Base-by-base conservation (phyloP, 1,140 invertebrate species). In the Drosophila neocordata region DNA sequence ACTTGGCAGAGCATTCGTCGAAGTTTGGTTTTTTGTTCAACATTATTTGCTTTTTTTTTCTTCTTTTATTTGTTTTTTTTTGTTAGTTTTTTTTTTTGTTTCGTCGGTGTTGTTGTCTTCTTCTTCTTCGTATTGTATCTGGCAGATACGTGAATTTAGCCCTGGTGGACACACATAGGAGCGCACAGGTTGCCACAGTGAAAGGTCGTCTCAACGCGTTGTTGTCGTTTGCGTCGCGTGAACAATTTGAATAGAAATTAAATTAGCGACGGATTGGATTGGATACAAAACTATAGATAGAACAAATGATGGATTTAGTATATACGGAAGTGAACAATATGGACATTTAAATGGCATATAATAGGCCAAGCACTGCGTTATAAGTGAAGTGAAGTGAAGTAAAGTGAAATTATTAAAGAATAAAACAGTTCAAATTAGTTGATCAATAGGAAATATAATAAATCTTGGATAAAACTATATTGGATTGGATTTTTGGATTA, bases 91-190 rank as follows among this genome's bases (percentile, higher is more conserved):
- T n/a, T 57, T 52, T 58, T 12, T 56, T 52, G 44, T 31, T 41
- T 5, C 4, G 18, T 63, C 44, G 59, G 58, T 63, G 75, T 60
- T 77, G 69, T 64, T 59, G 57, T 77, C 77, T 66, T 72, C 64
- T 73, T 73, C 76, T 75, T 70, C 61, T 67, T 44, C 69, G 9
- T 48, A 57, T 70, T 74, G 63, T 80, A 73, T 84, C 77, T 75
- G 79, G 41, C 82, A 85, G 81, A 85, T 85, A 85, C 82, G 70
- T 79, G 48, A 67, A 84, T 84, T 83, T 83, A 66, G 82, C 81
- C 70, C 73, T 66, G 82, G 76, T 77, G 73, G 72, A 83, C 66
- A 68, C 69, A 68, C 64, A 69, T 48, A 72, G 41, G 41, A 64
- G 75, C 68, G 70, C 76, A 79, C 82, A 85, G 82, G 82, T 85